phyloP scores from a whole-genome alignment of 2,113 vertebrate genomes.

The rat (Rattus norvegicus) region GRCr8 NC_086022.1:131947501-131948000 shows the following conservation, averaged over 20 bases:
- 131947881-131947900: not conserved
- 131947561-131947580: not conserved
- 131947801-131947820: conserved; percentile 26
- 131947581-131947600: conserved; percentile 43
- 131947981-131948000: conserved; percentile 31
- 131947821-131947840: conserved; percentile 19
- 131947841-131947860: conserved; percentile 34
- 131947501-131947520: not conserved
- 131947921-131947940: conserved; percentile 36
- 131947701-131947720: not conserved
- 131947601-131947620: conserved; percentile 29
- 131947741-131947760: conserved; percentile 23
- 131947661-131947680: too few species aligned
- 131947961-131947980: not conserved
- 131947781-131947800: conserved; percentile 22
- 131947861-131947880: conserved; percentile 43
- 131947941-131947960: conserved; percentile 1
- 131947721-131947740: conserved; percentile 60
- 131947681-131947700: too few species aligned
- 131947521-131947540: conserved; percentile 3
- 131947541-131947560: conserved; percentile 48
- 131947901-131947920: not conserved
- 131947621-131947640: too few species aligned
- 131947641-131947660: too few species aligned
- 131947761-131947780: conserved; percentile 35